Evolutionary conservation across 2,113 vertebrate species (phyloP).

Genomic region (Campylomormyrus tamandua): DNA sequence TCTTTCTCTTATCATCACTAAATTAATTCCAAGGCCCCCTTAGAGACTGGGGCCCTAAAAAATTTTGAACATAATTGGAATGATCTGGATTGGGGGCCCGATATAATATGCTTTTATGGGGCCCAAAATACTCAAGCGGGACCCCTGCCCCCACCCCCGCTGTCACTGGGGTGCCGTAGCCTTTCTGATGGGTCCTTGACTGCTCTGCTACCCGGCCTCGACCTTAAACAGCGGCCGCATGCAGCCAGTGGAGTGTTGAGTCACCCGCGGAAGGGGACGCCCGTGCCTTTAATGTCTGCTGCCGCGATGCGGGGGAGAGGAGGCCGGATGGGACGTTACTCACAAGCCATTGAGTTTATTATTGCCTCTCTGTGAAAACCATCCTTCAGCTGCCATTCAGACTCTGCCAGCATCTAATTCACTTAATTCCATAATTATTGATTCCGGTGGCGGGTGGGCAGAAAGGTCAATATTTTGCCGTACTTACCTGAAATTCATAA

Average conservation of each 20-base stretch:
- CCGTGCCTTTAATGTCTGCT: constrained; percentile 29
- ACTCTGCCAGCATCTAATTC: constrained; percentile 36
- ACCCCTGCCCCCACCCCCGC: neutral
- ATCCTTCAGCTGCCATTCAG: constrained; percentile 35
- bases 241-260: neutral
- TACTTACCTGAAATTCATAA: constrained; percentile 8
- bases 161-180: neutral
- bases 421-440: constrained; percentile 50
- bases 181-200: neutral
- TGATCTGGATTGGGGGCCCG: neutral
- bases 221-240: constrained; percentile 8
- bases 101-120: neutral
- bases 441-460: constrained; percentile 31
- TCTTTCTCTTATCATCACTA: neutral
- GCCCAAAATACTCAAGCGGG: neutral
- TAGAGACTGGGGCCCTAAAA: neutral
- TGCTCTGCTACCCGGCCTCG: neutral
- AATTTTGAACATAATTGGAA: neutral
- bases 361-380: constrained; percentile 47
- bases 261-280: constrained; percentile 10
- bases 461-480: constrained; percentile 38
- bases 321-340: constrained; percentile 30
- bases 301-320: neutral
- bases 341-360: constrained; percentile 41
- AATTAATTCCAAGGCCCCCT: neutral